Percentiles rank a stretch among this genome's conserved stretches.
These are phyloP conservation scores for Drosophila tsacasi DNA, from an alignment of 1,140 invertebrate species.

Conservation along the genomic window DNA sequence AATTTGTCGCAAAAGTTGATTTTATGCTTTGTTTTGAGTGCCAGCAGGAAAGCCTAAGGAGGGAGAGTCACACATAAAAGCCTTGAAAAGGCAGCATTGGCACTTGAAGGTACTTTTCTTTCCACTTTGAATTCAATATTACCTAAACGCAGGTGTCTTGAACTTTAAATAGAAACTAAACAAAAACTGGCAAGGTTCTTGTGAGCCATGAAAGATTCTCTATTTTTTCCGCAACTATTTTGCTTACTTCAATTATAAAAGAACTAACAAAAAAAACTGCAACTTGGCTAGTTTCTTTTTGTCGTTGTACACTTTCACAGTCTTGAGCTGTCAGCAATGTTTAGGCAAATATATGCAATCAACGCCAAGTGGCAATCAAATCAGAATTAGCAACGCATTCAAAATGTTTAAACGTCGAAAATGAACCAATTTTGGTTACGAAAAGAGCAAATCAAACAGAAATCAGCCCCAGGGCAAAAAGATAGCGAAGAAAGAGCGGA, in stretches of 20 bases:
- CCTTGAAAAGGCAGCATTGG: background rate
- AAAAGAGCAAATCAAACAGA: slow-evolving; percentile 69
- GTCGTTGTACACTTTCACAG: background rate
- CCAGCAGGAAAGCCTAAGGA: background rate
- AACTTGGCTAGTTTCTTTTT: slow-evolving; percentile 4
- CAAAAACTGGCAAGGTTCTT: background rate
- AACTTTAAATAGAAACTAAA: slow-evolving; percentile 5
- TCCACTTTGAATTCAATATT: background rate
- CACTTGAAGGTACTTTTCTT: background rate
- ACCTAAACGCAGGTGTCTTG: background rate
- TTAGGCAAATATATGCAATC: slow-evolving; percentile 27
- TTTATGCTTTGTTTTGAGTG: slow-evolving; percentile 46
- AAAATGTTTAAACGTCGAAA: slow-evolving; percentile 55
- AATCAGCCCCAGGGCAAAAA: slow-evolving; percentile 39
- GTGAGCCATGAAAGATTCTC: too few species aligned
- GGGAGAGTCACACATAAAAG: background rate
- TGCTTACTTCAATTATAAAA: slow-evolving; percentile 5
- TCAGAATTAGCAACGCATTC: slow-evolving; percentile 47
- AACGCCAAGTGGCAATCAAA: slow-evolving; percentile 39
- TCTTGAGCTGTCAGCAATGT: slow-evolving; percentile 27
- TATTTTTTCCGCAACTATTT: background rate
- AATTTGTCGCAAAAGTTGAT: slow-evolving; percentile 63
- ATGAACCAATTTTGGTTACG: slow-evolving; percentile 62
- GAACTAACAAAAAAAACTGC: slow-evolving; percentile 23
- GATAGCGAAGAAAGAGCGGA: background rate